Conservation (phyloP, 2,113 vertebrate species). For the Nesogale talazaci region DNA sequence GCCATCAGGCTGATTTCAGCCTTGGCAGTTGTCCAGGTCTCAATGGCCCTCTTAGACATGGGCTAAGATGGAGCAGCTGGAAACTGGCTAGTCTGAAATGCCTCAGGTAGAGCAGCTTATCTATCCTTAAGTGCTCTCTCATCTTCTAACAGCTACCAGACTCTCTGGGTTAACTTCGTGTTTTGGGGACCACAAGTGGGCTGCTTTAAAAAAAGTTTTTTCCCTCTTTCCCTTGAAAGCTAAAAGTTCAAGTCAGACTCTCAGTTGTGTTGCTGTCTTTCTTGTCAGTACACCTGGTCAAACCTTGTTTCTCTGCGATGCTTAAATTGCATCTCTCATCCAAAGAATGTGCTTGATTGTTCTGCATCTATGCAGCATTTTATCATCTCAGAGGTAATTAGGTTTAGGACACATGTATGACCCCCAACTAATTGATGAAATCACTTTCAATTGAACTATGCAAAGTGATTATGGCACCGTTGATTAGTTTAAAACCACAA, state of each 20-base stretch:
- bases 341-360: background rate
- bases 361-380: background rate
- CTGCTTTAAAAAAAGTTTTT: background rate
- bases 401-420: background rate
- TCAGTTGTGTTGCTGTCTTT: background rate
- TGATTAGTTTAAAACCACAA: background rate
- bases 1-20: background rate
- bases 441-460: background rate
- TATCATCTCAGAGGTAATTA: background rate
- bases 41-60: background rate
- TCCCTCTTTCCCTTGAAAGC: background rate
- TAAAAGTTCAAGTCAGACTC: background rate
- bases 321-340: background rate
- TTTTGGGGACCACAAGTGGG: background rate
- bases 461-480: background rate
- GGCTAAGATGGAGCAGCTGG: background rate
- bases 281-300: background rate
- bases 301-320: background rate
- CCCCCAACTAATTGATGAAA: background rate
- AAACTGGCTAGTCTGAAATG: background rate
- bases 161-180: background rate
- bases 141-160: background rate
- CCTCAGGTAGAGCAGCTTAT: background rate
- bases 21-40: background rate
- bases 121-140: conserved; percentile 8